Percentiles rank a stretch among this genome's conserved stretches.
These are phyloP conservation scores for Ursus arctos DNA, from an alignment of 2,113 vertebrate genomes.

Conservation along the genomic window DNA sequence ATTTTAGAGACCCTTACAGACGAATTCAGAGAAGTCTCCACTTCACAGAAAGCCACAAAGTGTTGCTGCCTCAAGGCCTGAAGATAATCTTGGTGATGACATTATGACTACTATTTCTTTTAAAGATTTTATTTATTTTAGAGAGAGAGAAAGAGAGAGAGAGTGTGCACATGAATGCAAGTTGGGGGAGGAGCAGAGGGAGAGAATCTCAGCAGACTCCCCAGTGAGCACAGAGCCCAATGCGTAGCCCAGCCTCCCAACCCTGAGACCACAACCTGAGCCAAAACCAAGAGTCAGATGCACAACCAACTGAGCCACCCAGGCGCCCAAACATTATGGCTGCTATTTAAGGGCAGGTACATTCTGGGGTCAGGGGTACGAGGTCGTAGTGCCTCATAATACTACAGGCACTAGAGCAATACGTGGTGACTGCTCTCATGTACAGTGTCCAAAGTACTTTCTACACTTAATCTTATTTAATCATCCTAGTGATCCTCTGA, in stretches of 20 bases:
- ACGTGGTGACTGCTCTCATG: fast-evolving
- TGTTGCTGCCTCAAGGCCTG: neutral
- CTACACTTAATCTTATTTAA: neutral
- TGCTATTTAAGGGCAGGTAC: neutral
- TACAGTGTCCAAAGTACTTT: neutral
- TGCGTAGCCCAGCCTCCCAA: neutral
- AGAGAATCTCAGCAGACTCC: neutral
- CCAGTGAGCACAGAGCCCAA: neutral
- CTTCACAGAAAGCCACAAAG: neutral
- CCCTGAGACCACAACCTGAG: neutral
- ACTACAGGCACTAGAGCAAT: neutral
- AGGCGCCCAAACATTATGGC: neutral
- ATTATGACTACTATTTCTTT: neutral
- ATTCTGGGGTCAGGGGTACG: fast-evolving
- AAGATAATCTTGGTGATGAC: neutral
- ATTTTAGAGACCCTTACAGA: neutral
- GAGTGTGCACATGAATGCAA: neutral
- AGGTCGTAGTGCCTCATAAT: fast-evolving
- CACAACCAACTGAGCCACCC: neutral
- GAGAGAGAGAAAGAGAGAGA: neutral
- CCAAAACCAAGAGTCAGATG: neutral
- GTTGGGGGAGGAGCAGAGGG: neutral
- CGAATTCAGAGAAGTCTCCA: neutral
- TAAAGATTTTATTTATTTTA: neutral
- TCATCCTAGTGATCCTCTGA: neutral